phyloP scores from a whole-genome alignment of 2,113 vertebrate species.

The Dromiciops gliroides region DNA sequence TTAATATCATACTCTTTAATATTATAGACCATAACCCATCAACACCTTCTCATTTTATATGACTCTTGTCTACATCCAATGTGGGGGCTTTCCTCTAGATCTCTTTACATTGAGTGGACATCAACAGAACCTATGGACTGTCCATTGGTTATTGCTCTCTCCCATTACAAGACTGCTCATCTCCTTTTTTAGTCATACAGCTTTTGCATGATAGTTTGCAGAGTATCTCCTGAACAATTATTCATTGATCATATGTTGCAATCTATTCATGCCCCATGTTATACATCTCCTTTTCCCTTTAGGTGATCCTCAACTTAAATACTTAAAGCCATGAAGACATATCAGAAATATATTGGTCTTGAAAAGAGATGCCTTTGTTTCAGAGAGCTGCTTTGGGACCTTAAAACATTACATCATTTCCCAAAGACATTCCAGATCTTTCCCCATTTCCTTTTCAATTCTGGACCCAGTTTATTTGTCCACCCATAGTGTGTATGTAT shows the following conservation, averaged over 20 bases:
- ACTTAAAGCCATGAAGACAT: neutral
- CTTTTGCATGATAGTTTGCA: neutral
- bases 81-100: neutral
- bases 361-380: neutral
- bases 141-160: neutral
- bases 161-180: neutral
- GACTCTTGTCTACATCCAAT: neutral
- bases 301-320: neutral
- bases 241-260: neutral
- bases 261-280: neutral
- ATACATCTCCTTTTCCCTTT: neutral
- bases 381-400: neutral
- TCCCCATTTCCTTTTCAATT: neutral
- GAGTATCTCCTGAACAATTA: neutral
- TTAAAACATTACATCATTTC: neutral
- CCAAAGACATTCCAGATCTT: neutral
- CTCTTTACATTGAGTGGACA: neutral
- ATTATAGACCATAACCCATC: neutral
- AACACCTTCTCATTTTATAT: neutral
- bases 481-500: neutral
- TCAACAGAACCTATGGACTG: neutral
- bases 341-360: neutral
- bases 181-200: neutral
- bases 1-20: neutral
- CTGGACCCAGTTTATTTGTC: neutral